Evolutionary conservation across 2,113 vertebrate species (phyloP).

Genomic region (Hypanus sabinus): DNA sequence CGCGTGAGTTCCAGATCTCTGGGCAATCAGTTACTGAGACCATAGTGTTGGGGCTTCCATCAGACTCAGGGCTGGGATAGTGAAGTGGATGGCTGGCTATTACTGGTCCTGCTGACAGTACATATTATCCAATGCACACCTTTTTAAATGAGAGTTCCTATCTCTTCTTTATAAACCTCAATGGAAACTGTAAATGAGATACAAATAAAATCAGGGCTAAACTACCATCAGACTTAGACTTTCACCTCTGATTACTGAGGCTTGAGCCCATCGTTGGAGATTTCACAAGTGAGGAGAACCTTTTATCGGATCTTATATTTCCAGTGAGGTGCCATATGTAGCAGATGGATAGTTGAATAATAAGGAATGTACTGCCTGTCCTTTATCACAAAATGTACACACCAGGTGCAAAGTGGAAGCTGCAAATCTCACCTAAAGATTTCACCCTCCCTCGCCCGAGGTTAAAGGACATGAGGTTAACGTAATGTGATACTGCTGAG

Average conservation of each 20-base stretch:
- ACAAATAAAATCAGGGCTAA: no score
- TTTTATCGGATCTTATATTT: background rate
- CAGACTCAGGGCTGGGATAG: background rate
- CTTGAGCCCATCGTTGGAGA: background rate
- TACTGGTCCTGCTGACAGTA: no score
- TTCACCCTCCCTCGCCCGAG: background rate
- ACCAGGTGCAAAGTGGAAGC: background rate
- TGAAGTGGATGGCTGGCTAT: background rate
- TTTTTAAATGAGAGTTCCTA: background rate
- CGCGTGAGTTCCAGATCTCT: no score
- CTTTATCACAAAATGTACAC: background rate
- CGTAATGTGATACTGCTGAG: background rate
- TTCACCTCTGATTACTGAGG: background rate
- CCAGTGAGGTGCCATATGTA: background rate
- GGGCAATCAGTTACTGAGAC: background rate
- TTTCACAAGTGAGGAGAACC: background rate
- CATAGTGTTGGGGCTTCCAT: background rate
- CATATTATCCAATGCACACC: background rate
- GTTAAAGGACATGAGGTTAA: background rate
- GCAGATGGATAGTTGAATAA: background rate
- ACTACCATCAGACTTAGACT: background rate
- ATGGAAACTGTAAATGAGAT: background rate
- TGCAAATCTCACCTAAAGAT: background rate
- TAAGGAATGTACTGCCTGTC: background rate
- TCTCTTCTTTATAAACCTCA: background rate